These are phyloP conservation scores for Leucoma salicis DNA, from an alignment of 2,888 invertebrate species.

Conservation along the genomic window DNA sequence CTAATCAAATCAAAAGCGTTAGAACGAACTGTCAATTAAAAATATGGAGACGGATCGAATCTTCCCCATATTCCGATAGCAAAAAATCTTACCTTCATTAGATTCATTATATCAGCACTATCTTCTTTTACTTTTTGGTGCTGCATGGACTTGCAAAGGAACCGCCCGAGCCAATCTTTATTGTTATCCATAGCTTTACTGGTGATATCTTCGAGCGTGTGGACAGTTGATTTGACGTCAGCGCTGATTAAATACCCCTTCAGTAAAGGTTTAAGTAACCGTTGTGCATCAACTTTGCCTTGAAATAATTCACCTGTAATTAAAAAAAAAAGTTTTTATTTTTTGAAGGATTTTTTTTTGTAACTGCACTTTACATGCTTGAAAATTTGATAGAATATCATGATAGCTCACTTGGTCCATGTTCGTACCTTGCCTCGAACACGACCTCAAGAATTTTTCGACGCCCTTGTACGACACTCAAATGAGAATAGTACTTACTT, in stretches of 20 bases:
- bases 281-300: conserved; percentile 75
- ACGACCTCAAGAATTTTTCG: too few relatives aligned
- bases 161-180: conserved; percentile 81
- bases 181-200: conserved; percentile 61
- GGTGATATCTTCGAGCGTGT: conserved; percentile 71
- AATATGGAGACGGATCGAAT: too few relatives aligned
- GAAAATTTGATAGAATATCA: too few relatives aligned
- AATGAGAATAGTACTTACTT: too few relatives aligned
- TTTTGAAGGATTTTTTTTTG: too few relatives aligned
- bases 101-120: conserved; percentile 53
- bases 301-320: conserved; percentile 68
- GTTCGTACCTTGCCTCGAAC: too few relatives aligned
- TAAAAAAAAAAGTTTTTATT: not conserved
- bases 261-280: conserved; percentile 70
- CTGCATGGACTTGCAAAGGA: conserved; percentile 73
- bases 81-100: conserved; percentile 69
- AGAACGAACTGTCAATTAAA: too few relatives aligned
- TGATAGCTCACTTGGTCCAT: too few relatives aligned
- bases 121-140: conserved; percentile 66
- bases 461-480: too few relatives aligned
- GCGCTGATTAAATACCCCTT: conserved; percentile 70
- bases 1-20: too few relatives aligned
- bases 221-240: conserved; percentile 69
- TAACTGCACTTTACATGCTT: too few relatives aligned
- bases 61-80: too few relatives aligned